Evolutionary conservation across 2,113 vertebrate genomes (phyloP).

Genomic region (Ifrita kowaldi): DNA sequence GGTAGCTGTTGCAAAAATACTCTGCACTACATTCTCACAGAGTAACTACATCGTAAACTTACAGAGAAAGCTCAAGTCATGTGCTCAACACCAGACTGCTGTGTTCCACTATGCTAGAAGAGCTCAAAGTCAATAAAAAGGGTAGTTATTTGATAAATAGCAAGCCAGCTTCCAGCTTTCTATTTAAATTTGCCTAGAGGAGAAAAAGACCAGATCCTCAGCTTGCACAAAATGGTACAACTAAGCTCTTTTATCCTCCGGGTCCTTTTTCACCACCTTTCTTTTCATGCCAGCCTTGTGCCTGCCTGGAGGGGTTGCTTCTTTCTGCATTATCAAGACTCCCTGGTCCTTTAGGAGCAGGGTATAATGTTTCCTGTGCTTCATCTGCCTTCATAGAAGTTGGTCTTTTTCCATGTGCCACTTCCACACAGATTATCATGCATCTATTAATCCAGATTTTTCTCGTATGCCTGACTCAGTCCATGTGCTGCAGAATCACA

Average conservation of each 20-base stretch:
- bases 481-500: background rate
- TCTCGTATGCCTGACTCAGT: background rate
- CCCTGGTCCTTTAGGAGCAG: background rate
- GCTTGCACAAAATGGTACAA: background rate
- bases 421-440: background rate
- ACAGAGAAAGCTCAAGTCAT: background rate
- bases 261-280: background rate
- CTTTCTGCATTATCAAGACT: background rate
- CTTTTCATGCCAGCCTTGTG: background rate
- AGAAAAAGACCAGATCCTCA: background rate
- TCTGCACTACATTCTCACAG: background rate
- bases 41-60: background rate
- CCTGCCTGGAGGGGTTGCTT: background rate
- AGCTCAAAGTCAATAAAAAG: background rate
- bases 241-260: background rate
- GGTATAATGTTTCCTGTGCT: background rate
- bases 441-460: background rate
- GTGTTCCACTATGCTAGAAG: background rate
- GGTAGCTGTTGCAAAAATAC: background rate
- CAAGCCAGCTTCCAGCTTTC: background rate
- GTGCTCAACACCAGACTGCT: background rate
- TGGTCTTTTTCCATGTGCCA: background rate
- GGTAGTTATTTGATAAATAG: background rate
- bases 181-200: background rate
- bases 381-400: background rate